Conservation (phyloP, 2,797 vertebrate genomes). For the Acanthurus tractus region DNA sequence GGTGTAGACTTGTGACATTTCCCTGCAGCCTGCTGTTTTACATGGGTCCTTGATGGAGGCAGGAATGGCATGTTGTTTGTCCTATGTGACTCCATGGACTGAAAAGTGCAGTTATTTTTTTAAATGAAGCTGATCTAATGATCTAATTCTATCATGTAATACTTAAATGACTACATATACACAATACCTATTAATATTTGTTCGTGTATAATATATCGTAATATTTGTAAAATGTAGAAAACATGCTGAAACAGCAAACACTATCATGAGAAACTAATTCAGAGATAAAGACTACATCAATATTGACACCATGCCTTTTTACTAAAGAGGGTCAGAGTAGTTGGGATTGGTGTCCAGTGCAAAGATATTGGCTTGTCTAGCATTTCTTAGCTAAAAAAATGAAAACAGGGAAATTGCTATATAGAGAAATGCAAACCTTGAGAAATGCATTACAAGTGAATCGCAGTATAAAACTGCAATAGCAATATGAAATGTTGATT, state of each 20-base stretch:
- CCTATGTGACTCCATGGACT: constrained; percentile 2
- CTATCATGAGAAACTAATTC: too few relatives aligned
- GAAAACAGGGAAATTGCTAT: neutral
- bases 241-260: too few relatives aligned
- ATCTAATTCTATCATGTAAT: neutral
- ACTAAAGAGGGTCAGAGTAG: too few relatives aligned
- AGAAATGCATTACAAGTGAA: neutral
- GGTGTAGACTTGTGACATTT: constrained; percentile 79
- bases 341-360: neutral
- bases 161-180: neutral
- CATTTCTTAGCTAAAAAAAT: neutral
- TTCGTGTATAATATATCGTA: too few relatives aligned
- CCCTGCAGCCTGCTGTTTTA: constrained; percentile 65
- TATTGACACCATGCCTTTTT: too few relatives aligned
- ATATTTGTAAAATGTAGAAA: too few relatives aligned
- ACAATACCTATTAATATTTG: too few relatives aligned
- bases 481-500: neutral
- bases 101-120: constrained; percentile 11
- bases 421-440: too few relatives aligned
- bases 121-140: neutral
- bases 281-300: too few relatives aligned
- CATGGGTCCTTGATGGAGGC: constrained; percentile 57
- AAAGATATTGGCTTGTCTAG: neutral
- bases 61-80: constrained; percentile 47
- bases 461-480: neutral